Base-by-base conservation (phyloP, 2,888 invertebrate genomes). In the Tuberolachnus salignus region DNA sequence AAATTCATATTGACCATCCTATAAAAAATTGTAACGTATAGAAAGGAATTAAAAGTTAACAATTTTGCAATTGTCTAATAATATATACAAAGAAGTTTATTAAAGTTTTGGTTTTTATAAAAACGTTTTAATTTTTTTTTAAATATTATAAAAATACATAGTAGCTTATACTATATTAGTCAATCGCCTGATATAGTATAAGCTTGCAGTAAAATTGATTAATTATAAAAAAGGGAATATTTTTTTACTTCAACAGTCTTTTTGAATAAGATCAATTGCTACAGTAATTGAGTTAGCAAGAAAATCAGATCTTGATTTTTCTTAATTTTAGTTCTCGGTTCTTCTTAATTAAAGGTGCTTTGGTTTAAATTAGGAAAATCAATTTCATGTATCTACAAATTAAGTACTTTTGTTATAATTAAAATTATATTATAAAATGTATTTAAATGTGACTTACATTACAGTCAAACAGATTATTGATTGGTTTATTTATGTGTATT, bases 381-480 rank as follows among this genome's bases (percentile, higher is more conserved):
- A 44, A 69, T 61, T 46, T 75, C 69, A 13, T 81, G 8, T 10
- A 72, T 46, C 59, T 66, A 59, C 13, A 44, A 74, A 57, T 14
- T 66, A 23, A 53, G 59, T 51, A 63, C 0, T 19, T n/a, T 13
- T 55, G 19, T 59, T 51, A 73, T 19, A 64, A 78, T 4, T 14
- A 55, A 16, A 34, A 26, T 23, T 10, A 55, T 21, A n/a, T 63
- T 26, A 16, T 46, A 26, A 42, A 10, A 55, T 21, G 59, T 26
- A 59, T 26, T 61, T 42, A 66, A 44, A 57, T 16, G 16, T 59
- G 57, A 83, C 85, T 86, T 84, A 90, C 90, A 86, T 88, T 90
- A 10, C 91, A 89, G 84, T 96, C 94, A 84, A 94, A 97, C 23
- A 97, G 86, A 81, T 88, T 89, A 81, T 89, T 92, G 81, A 92